Conservation (phyloP, 2,888 invertebrate species). For the Drosophila prostipennis region DNA sequence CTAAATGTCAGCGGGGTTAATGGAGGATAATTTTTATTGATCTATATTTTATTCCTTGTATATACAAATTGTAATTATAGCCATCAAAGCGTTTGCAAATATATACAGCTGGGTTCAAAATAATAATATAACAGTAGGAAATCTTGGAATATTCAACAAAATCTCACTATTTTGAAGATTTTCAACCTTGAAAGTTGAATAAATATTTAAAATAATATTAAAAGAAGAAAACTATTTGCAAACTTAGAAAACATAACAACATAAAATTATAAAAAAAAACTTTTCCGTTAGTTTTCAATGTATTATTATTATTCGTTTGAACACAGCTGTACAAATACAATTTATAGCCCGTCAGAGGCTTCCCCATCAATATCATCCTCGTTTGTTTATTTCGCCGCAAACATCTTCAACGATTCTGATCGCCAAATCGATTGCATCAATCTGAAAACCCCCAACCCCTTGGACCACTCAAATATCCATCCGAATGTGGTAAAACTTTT, state of each 20-base stretch:
- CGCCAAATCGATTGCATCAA: constrained; percentile 31
- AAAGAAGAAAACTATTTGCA: not conserved
- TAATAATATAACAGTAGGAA: not conserved
- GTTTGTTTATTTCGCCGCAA: constrained; percentile 25
- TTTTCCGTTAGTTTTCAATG: not conserved
- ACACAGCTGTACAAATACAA: constrained; percentile 5
- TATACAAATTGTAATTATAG: not conserved
- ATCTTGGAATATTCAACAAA: not conserved
- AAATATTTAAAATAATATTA: not conserved
- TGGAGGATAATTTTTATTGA: not conserved
- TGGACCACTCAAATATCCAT: constrained; percentile 6
- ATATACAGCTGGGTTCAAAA: not conserved
- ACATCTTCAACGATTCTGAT: constrained; percentile 17
- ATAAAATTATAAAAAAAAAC: not conserved
- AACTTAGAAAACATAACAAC: not conserved
- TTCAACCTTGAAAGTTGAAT: too few relatives aligned
- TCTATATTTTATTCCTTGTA: not conserved
- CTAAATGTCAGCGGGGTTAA: constrained; percentile 8
- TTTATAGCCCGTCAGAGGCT: constrained; percentile 8
- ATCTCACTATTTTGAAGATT: too few relatives aligned
- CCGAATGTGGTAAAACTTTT: constrained; percentile 30
- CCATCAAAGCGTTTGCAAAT: not conserved
- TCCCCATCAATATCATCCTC: constrained; percentile 11
- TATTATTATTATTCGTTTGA: not conserved
- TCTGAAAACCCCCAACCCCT: constrained; percentile 13